Evolutionary conservation across 2,797 vertebrate genomes (phyloP).

Genomic region (Todus mexicanus): DNA sequence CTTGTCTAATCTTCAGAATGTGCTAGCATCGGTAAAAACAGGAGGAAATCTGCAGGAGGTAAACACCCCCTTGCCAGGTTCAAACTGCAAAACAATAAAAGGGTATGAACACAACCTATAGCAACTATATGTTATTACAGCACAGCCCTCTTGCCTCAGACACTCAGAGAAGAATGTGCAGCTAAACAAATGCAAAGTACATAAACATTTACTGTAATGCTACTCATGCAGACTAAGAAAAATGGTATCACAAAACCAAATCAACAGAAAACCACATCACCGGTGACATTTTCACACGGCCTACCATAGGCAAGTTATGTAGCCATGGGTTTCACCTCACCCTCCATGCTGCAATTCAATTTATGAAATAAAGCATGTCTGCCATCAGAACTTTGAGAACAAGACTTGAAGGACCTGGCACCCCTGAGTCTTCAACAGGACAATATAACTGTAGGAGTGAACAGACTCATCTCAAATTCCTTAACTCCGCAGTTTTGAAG

Average conservation of each 20-base stretch:
- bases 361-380: neutral
- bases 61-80: neutral
- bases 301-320: neutral
- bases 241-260: neutral
- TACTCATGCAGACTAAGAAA: neutral
- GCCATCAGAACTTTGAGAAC: neutral
- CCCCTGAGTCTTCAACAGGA: neutral
- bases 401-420: neutral
- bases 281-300: neutral
- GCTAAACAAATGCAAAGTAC: neutral
- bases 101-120: neutral
- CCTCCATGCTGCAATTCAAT: neutral
- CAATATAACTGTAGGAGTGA: accelerated
- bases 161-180: neutral
- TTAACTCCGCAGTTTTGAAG: neutral
- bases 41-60: neutral
- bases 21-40: accelerated
- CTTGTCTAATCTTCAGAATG: accelerated
- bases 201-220: neutral
- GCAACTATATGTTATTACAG: neutral
- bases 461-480: neutral
- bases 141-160: neutral
- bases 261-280: neutral
- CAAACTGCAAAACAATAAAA: neutral
- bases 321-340: accelerated